These are phyloP conservation scores for Varanus komodoensis DNA, from an alignment of 2,113 vertebrate genomes.

Conservation along the genomic window DNA sequence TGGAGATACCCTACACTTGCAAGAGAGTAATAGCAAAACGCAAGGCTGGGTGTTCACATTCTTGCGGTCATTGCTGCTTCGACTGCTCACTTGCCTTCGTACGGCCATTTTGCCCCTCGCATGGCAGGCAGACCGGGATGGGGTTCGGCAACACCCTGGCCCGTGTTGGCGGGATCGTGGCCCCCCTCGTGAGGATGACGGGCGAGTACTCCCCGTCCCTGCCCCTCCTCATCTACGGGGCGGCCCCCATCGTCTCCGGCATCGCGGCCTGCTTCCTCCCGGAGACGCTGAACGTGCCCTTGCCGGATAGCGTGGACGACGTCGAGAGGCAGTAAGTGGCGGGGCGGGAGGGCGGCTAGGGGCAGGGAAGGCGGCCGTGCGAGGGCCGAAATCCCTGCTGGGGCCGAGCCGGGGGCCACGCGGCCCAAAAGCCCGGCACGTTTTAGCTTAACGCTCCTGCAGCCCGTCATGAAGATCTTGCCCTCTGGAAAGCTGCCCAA, in stretches of 20 bases:
- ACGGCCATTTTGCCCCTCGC: neutral
- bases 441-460: too few relatives aligned
- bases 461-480: too few relatives aligned
- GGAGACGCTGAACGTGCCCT: conserved; percentile 76
- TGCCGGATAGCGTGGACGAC: conserved; percentile 83
- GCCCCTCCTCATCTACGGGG: conserved; percentile 80
- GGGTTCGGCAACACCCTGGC: conserved; percentile 79
- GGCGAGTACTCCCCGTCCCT: conserved; percentile 73
- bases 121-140: conserved; percentile 81
- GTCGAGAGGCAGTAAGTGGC: conserved; percentile 77
- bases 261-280: conserved; percentile 78
- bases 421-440: too few relatives aligned
- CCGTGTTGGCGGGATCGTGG: conserved; percentile 79
- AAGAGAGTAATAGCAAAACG: too few relatives aligned
- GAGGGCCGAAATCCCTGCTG: too few relatives aligned
- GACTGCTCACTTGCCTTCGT: neutral
- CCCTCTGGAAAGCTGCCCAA: too few relatives aligned
- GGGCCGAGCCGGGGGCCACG: too few relatives aligned
- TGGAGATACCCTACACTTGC: too few relatives aligned
- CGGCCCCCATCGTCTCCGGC: conserved; percentile 76
- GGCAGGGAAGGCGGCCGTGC: too few relatives aligned
- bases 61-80: too few relatives aligned
- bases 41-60: too few relatives aligned
- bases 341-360: too few relatives aligned
- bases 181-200: conserved; percentile 76